These are phyloP conservation scores for Leptopilina clavipes DNA, from an alignment of 1,140 invertebrate species.

Conservation along the genomic window DNA sequence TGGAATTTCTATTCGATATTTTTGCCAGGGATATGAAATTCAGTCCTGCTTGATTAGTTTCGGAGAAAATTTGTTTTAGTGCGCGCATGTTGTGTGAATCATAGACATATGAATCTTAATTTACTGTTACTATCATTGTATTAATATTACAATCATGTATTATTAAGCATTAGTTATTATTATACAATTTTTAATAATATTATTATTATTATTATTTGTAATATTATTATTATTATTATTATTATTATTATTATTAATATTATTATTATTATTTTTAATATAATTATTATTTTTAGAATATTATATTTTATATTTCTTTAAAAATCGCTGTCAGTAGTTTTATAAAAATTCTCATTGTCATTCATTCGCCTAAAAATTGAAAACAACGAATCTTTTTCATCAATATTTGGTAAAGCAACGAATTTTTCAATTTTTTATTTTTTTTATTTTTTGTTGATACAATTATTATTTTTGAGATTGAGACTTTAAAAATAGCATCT, in stretches of 20 bases:
- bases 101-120: conserved; percentile 53
- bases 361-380: conserved; percentile 43
- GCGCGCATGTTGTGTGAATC: conserved; percentile 72
- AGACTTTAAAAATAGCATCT: conserved; percentile 43
- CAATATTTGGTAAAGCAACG: background rate
- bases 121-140: conserved; percentile 51
- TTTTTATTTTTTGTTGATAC: background rate
- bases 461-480: background rate
- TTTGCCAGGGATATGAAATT: conserved; percentile 35
- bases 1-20: too few species aligned
- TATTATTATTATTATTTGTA: too few species aligned
- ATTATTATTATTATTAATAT: too few species aligned
- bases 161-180: conserved; percentile 43
- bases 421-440: background rate
- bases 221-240: too few species aligned
- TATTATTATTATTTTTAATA: too few species aligned
- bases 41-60: conserved; percentile 69
- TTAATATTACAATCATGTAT: conserved; percentile 39
- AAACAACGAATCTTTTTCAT: conserved; percentile 9
- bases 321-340: conserved; percentile 41
- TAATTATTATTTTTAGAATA: conserved; percentile 41
- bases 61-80: conserved; percentile 66
- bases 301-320: conserved; percentile 52
- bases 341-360: conserved; percentile 47
- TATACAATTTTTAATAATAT: background rate